Conservation (phyloP, 2,113 vertebrate genomes). For the Xenus cinereus region DNA sequence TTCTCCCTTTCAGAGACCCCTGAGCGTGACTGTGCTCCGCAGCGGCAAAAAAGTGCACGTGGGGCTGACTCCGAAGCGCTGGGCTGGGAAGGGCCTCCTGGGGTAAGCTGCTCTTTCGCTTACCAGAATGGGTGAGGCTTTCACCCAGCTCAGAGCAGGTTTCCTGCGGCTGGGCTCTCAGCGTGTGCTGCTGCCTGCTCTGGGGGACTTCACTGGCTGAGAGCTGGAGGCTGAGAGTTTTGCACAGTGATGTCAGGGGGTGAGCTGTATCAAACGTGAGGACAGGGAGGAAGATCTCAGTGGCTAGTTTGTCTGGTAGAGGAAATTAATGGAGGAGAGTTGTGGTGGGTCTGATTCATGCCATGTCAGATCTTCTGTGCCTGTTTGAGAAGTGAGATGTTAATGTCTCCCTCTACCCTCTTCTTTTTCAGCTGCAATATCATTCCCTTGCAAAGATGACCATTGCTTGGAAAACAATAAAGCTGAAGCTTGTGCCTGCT, state of each 20-base stretch:
- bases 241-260: background rate
- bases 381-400: background rate
- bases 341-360: background rate
- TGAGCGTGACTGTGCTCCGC: slow-evolving; percentile 84
- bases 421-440: slow-evolving; percentile 77
- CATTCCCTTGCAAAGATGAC: slow-evolving; percentile 78
- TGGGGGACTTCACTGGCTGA: background rate
- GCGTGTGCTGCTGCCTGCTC: background rate
- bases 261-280: fast-evolving
- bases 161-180: background rate
- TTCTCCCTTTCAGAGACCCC: slow-evolving; percentile 79
- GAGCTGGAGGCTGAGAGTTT: background rate
- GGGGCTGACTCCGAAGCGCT: slow-evolving; percentile 86
- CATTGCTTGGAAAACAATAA: background rate
- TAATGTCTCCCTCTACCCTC: background rate
- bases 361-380: background rate
- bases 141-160: fast-evolving
- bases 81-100: slow-evolving; percentile 91
- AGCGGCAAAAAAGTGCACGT: slow-evolving; percentile 79
- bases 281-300: background rate
- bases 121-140: background rate
- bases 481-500: background rate
- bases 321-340: background rate
- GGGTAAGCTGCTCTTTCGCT: slow-evolving; percentile 74
- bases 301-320: background rate